Evolutionary conservation across 2,113 vertebrate genomes (phyloP), one percentile per base, ranked within the genome.

Genomic region (Orthochromis malagaraziensis): DNA sequence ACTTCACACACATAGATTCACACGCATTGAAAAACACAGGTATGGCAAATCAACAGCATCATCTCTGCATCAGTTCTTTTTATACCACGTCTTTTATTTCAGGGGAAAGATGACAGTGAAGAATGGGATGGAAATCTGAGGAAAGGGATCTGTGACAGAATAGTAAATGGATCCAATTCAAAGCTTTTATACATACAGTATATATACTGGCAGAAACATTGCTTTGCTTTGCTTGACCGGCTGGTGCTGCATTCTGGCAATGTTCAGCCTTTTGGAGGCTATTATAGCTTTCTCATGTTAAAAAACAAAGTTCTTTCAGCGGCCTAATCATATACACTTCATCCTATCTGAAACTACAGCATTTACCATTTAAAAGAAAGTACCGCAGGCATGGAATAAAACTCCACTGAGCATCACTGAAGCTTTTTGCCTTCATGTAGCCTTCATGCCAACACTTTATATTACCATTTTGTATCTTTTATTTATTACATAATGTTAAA

Each of bases 121-220:
- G 29, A 86, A 91, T 84, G 45, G 17, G 16, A 21, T 38, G 42
- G 79, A 85, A 79, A 88, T 81, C 53, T 19, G 53, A 84, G 79
- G 17, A 49, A 83, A 89, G 79, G 60, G 47, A 84, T 87, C 82
- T 42, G 70, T 87, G 83, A 88, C 89, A 89, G 77, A 86, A 86
- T 83, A 83, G 84, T 90, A 89, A 89, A 93, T 89, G 89, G 79
- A 13, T 85, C 49, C 60, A 88, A 86, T 90, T 87, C 83, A 86
- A 53, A 79, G 80, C 79, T 35, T 31, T 49, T 70, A 70, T 6
- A 70, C n/a, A 70, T 42, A 70, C n/a, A 42, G 33, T 29, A 29
- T 38, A 53, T 38, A 65, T 11, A 73, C 49, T 1, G 57, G 47
- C 4, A 29, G 80, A 85, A 87, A 84, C 68, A 38, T 70, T 83